Evolutionary conservation across 2,797 vertebrate genomes (phyloP).

Genomic region (Sebastes nivosus): DNA sequence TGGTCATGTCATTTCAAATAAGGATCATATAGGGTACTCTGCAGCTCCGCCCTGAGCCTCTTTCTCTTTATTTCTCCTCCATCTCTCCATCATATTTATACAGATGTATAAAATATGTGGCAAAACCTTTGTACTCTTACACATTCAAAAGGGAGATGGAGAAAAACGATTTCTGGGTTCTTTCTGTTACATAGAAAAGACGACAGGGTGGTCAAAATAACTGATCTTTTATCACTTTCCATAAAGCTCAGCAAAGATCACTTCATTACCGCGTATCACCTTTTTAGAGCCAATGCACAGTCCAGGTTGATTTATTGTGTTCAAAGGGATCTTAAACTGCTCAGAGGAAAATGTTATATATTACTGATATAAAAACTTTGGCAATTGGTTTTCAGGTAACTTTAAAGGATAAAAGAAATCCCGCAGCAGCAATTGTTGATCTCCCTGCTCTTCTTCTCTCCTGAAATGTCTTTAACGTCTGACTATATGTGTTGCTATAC

Average conservation of each 20-base stretch:
- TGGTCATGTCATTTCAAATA: constrained; percentile 56
- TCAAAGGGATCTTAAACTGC: background rate
- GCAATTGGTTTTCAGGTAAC: background rate
- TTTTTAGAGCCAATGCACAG: background rate
- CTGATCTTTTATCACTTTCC: background rate
- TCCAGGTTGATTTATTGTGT: background rate
- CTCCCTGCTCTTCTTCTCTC: background rate
- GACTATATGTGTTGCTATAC: background rate
- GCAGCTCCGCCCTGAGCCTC: background rate
- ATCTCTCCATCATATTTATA: background rate
- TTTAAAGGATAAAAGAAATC: background rate
- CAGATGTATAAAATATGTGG: constrained; percentile 2
- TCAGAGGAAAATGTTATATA: background rate
- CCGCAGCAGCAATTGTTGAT: background rate
- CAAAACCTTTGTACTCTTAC: background rate
- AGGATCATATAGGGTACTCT: constrained; percentile 33
- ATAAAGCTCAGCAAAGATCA: constrained; percentile 11
- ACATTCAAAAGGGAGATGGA: background rate
- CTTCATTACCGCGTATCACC: background rate
- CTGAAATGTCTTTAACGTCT: constrained; percentile 2
- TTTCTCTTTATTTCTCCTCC: constrained; percentile 4
- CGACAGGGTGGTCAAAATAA: background rate
- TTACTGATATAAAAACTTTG: background rate
- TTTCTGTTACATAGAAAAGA: background rate
- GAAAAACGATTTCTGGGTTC: background rate